Evolutionary conservation across 2,888 invertebrate genomes (phyloP).

Genomic region (Phengaris alcon): DNA sequence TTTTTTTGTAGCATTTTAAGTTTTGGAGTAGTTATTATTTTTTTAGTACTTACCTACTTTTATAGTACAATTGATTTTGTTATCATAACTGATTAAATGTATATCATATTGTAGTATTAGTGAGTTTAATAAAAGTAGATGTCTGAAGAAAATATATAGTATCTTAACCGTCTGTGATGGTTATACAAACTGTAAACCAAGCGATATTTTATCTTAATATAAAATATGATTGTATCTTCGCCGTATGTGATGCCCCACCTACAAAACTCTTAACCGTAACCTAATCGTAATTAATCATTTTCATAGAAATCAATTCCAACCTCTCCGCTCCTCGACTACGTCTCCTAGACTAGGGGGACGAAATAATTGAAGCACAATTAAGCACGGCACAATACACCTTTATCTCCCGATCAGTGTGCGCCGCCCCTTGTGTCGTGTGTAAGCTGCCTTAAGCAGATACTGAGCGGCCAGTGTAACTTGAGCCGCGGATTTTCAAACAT

Average conservation of each 20-base stretch:
- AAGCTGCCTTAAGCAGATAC: conserved; percentile 41
- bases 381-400: conserved; percentile 38
- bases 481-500: conserved; percentile 24
- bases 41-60: too few relatives aligned
- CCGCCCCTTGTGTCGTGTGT: conserved; percentile 36
- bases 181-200: too few relatives aligned
- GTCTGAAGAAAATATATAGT: too few relatives aligned
- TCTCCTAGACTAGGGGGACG: conserved; percentile 23
- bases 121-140: too few relatives aligned
- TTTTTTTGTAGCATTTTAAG: too few relatives aligned
- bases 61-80: too few relatives aligned
- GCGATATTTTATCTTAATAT: too few relatives aligned
- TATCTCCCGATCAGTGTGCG: conserved; percentile 37
- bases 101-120: too few relatives aligned
- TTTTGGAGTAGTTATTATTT: too few relatives aligned
- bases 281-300: conserved; percentile 19
- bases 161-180: too few relatives aligned
- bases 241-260: background rate
- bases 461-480: conserved; percentile 35
- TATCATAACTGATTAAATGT: too few relatives aligned
- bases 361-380: conserved; percentile 37
- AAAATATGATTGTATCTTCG: too few relatives aligned
- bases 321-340: background rate
- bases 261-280: background rate
- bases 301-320: conserved; percentile 28